phyloP scores from a whole-genome alignment of 1,140 invertebrate genomes.

The Himalopsyche phryganea region DNA sequence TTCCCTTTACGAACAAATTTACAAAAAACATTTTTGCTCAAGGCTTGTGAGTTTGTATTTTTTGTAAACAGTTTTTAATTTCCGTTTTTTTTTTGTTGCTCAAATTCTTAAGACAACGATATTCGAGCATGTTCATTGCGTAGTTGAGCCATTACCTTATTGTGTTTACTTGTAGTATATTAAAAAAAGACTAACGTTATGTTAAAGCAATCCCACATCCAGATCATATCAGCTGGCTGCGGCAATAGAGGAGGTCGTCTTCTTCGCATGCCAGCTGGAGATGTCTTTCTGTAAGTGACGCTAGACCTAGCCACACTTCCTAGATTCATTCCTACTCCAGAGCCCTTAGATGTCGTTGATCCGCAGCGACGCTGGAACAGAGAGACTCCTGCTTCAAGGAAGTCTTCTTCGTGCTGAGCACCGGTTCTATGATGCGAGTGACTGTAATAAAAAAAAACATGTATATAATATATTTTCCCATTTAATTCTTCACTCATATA shows the following conservation, averaged over 20 bases:
- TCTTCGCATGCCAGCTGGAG: constrained; percentile 43
- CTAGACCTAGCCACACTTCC: constrained; percentile 43
- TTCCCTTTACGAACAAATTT: too few relatives aligned
- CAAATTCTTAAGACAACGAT: too few relatives aligned
- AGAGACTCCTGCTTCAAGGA: constrained; percentile 58
- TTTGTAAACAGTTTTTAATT: too few relatives aligned
- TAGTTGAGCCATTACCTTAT: too few relatives aligned
- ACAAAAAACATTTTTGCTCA: too few relatives aligned
- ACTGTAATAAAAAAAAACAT: constrained; percentile 9
- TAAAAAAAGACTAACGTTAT: constrained; percentile 60
- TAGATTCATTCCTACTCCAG: constrained; percentile 34
- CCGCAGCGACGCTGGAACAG: constrained; percentile 53
- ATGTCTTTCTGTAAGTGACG: constrained; percentile 52
- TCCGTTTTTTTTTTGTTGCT: too few relatives aligned
- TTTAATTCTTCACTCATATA: too few relatives aligned
- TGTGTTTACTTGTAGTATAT: too few relatives aligned
- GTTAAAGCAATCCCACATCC: constrained; percentile 65
- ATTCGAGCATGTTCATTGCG: too few relatives aligned
- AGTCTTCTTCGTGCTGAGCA: constrained; percentile 41
- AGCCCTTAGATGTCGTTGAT: constrained; percentile 25
- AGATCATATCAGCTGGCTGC: constrained; percentile 54
- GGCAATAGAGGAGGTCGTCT: constrained; percentile 47
- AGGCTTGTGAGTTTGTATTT: too few relatives aligned
- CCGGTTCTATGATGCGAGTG: constrained; percentile 14
- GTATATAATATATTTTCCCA: too few relatives aligned